Percentiles rank a stretch among this genome's conserved stretches.
phyloP scores from a whole-genome alignment of 2,888 invertebrate species.

The Hoplodrina ambigua region DNA sequence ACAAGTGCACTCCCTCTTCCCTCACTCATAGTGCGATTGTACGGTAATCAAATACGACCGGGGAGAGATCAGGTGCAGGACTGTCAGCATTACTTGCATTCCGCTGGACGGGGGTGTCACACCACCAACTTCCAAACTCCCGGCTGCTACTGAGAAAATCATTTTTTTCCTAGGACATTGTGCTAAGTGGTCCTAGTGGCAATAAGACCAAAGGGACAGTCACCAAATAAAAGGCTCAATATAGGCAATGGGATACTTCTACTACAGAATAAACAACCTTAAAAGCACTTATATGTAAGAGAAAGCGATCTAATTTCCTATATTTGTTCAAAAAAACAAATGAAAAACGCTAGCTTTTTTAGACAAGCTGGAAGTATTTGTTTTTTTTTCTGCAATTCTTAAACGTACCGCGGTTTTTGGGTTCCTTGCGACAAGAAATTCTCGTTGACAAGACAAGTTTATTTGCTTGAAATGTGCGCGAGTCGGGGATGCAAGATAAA shows the following conservation, averaged over 20 bases:
- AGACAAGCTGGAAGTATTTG: constrained; percentile 25
- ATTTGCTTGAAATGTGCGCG: constrained; percentile 36
- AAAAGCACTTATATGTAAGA: constrained; percentile 53
- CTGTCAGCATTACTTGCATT: no score
- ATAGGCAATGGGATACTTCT: neutral
- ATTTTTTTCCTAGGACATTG: no score
- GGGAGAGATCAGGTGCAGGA: no score
- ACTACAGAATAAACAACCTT: constrained; percentile 33
- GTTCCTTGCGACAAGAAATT: constrained; percentile 30
- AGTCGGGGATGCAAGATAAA: constrained; percentile 24
- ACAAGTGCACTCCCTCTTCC: no score
- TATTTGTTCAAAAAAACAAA: constrained; percentile 46
- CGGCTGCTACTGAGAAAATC: no score
- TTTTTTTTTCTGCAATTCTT: constrained; percentile 40
- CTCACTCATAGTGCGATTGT: no score
- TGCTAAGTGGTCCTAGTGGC: no score
- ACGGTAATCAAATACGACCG: no score
- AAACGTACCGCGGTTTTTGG: constrained; percentile 24
- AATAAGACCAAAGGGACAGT: no score
- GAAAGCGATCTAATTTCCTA: constrained; percentile 53
- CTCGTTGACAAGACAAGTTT: constrained; percentile 45
- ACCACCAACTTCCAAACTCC: no score
- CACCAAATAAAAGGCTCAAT: no score
- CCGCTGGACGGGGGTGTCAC: no score
- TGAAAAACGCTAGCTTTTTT: constrained; percentile 35